Evolutionary conservation across 2,113 vertebrate species (phyloP), one percentile per base, ranked within the genome.

Genomic region (Carassius gibelio): DNA sequence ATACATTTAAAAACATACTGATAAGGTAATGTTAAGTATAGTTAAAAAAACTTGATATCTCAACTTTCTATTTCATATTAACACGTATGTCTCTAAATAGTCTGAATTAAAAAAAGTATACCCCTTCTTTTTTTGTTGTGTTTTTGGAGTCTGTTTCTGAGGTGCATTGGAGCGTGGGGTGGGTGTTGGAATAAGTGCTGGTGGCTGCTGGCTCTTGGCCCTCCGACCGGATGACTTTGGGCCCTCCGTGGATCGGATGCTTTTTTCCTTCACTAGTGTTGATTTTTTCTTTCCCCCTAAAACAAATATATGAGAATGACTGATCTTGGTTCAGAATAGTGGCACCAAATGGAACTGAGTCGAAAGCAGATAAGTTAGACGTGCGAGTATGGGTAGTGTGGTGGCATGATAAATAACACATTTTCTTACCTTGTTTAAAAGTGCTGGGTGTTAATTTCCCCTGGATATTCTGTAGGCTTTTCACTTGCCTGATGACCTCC

Each of bases 401-500:
- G 52, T 4, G 42, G 10, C 52, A 42, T n/a, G n/a, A 61, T 75
- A 61, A 21, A 34, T 38, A 66, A 57, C 34, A 23, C n/a, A 34
- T 66, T 21, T 62, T 15, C 88, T 90, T 88, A 92, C 91, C 87
- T 64, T 89, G 55, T 45, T 19, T 21, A 30, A 74, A 0, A 1
- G 85, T 75, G 0, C 79, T 45, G 68, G 89, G 81, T 8, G 45
- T 30, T 13, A 82, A 38, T 14, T 2, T 36, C 5, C 42, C 7
- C 2, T 84, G 42, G 1, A 15, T 72, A 72, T 77, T 90, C 86
- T 86, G 87, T 72, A 17, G 50, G 52, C 26, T n/a, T 68, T 78
- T 91, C 42, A 87, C 87, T 87, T 88, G 89, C 38, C 55, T 55
- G n/a, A 82, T 79, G 19, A 91, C 75, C 4, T 87, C 89, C 61